Conservation (phyloP, 2,888 invertebrate species). For the Phymatocera aterrima region DNA sequence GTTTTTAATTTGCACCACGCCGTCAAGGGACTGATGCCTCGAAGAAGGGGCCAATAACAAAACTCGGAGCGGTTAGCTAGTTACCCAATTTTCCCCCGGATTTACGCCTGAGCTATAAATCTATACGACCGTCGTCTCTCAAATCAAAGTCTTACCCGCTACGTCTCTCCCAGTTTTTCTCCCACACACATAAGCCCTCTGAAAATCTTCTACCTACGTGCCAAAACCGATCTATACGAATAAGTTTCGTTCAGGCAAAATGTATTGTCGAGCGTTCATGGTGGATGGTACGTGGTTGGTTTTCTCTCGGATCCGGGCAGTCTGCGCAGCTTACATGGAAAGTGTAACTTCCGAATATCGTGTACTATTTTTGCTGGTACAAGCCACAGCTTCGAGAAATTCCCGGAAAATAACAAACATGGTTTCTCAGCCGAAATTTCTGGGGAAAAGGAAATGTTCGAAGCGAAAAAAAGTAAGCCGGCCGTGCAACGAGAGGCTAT, state of each 20-base stretch:
- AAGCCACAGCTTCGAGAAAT: not conserved
- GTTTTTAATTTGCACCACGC: conserved; percentile 34
- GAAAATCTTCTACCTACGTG: conserved; percentile 33
- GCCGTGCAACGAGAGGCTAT: too few relatives aligned
- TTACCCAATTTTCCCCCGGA: conserved; percentile 38
- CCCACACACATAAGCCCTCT: conserved; percentile 30
- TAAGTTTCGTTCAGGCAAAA: conserved; percentile 29
- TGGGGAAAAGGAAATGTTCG: too few relatives aligned
- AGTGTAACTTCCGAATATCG: not conserved
- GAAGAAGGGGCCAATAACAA: conserved; percentile 4
- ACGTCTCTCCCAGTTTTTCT: conserved; percentile 3
- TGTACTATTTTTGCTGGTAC: conserved; percentile 8
- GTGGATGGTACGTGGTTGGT: conserved; percentile 1
- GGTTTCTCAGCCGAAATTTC: too few relatives aligned
- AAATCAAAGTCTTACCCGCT: conserved; percentile 36
- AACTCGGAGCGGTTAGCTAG: conserved; percentile 34
- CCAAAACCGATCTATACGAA: conserved; percentile 33
- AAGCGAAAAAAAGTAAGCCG: too few relatives aligned
- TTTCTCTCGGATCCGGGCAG: not conserved
- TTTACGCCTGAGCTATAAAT: conserved; percentile 39
- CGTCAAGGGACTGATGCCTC: conserved; percentile 13
- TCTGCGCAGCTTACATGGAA: not conserved
- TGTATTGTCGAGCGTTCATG: conserved; percentile 39
- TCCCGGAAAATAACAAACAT: not conserved
- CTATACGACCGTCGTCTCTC: conserved; percentile 39